These are phyloP conservation scores for Heliconius himera DNA, from an alignment of 1,140 invertebrate species.

Conservation along the genomic window DNA sequence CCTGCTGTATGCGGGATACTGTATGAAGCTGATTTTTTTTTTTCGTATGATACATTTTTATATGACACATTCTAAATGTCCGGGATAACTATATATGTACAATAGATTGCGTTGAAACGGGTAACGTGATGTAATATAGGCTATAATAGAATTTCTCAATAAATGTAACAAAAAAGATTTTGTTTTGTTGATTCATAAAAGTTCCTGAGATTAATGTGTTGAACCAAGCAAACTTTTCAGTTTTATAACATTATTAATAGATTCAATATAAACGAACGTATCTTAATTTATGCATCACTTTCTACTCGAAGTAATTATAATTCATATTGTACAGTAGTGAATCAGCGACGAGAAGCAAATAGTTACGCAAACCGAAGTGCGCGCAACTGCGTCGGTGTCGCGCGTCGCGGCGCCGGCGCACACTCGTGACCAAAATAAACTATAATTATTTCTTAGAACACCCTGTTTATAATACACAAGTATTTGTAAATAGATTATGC, in stretches of 20 bases:
- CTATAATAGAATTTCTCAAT: too few species aligned
- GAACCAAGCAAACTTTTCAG: too few species aligned
- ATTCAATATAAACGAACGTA: not conserved
- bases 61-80: too few species aligned
- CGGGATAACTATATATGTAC: too few species aligned
- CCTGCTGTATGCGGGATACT: not conserved
- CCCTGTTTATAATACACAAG: conserved; percentile 51
- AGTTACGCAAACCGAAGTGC: conserved; percentile 49
- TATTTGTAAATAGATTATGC: conserved; percentile 47
- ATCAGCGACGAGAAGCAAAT: conserved; percentile 44
- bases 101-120: too few species aligned
- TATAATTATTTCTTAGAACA: conserved; percentile 64
- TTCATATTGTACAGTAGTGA: conserved; percentile 40
- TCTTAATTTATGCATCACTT: not conserved
- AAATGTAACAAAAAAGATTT: too few species aligned
- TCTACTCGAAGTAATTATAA: conserved; percentile 30
- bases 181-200: too few species aligned
- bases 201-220: too few species aligned
- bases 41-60: too few species aligned
- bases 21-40: not conserved
- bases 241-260: not conserved
- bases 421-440: conserved; percentile 64
- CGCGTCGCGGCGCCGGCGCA: conserved; percentile 52
- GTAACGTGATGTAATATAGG: too few species aligned
- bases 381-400: conserved; percentile 49